Conservation (phyloP, 2,888 invertebrate species). For the Creontiades dilutus region DNA sequence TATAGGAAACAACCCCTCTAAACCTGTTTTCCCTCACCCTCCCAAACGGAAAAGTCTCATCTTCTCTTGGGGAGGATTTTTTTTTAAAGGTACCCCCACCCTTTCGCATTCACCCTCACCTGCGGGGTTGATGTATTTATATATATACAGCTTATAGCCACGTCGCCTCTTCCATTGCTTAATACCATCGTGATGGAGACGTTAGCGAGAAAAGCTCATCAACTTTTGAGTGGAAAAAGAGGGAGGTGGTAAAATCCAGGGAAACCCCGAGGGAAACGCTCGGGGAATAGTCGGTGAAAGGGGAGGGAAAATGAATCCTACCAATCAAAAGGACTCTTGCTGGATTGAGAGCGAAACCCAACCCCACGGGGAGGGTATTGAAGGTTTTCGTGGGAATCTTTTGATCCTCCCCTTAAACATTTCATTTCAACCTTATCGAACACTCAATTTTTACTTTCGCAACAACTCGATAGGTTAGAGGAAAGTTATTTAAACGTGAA, state of each 20-base stretch:
- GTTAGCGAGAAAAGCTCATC: conserved; percentile 8
- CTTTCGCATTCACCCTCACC: background rate
- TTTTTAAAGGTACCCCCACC: background rate
- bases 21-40: background rate
- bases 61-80: background rate
- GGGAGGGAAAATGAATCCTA: conserved; percentile 6
- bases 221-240: background rate
- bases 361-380: background rate
- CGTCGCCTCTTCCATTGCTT: conserved; percentile 14
- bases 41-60: background rate
- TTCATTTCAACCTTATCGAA: background rate
- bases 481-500: too few species aligned
- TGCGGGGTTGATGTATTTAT: conserved; percentile 12
- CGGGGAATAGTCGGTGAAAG: background rate
- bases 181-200: background rate
- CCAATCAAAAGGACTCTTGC: conserved; percentile 5
- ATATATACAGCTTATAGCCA: conserved; percentile 36
- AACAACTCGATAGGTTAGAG: too few species aligned
- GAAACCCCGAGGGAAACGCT: background rate
- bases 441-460: background rate
- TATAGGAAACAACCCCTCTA: background rate
- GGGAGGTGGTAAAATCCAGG: conserved; percentile 1
- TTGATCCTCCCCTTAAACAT: conserved; percentile 3
- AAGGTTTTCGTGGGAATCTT: background rate
- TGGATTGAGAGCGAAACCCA: conserved; percentile 2